These are phyloP conservation scores for Holacanthella duospinosa DNA, from an alignment of 2,888 invertebrate species.

Conservation along the genomic window DNA sequence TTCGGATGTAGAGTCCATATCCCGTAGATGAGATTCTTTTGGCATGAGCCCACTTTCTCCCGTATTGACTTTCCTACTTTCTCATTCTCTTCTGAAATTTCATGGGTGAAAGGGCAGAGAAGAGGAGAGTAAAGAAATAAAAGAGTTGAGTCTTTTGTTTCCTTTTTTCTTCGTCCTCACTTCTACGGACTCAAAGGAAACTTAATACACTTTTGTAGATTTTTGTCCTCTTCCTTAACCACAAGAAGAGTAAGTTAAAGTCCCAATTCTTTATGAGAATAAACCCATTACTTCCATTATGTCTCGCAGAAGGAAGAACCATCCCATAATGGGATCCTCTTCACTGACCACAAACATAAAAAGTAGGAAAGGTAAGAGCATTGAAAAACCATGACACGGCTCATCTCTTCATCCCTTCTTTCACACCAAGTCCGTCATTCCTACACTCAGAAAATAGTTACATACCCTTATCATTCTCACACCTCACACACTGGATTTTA, in stretches of 20 bases:
- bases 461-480: too few relatives aligned
- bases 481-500: too few relatives aligned
- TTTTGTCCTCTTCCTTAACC: not conserved
- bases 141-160: not conserved
- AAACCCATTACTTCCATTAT: not conserved
- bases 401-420: not conserved
- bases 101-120: not conserved
- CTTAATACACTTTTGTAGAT: not conserved
- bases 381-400: too few relatives aligned
- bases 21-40: too few relatives aligned
- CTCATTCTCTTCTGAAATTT: not conserved
- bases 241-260: not conserved
- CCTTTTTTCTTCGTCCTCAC: not conserved
- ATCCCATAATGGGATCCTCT: constrained; percentile 2
- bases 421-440: not conserved
- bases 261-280: not conserved
- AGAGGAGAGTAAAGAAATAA: not conserved
- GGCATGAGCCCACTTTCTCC: not conserved
- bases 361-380: too few relatives aligned
- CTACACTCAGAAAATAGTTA: not conserved
- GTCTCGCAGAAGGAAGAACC: not conserved
- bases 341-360: not conserved
- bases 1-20: too few relatives aligned
- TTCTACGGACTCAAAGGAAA: not conserved
- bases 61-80: constrained; percentile 2